A percentile compares a stretch with the other conserved stretches of the same genome.
Conservation (phyloP, 1,140 invertebrate species). For the Pogonomyrmex californicus region DNA sequence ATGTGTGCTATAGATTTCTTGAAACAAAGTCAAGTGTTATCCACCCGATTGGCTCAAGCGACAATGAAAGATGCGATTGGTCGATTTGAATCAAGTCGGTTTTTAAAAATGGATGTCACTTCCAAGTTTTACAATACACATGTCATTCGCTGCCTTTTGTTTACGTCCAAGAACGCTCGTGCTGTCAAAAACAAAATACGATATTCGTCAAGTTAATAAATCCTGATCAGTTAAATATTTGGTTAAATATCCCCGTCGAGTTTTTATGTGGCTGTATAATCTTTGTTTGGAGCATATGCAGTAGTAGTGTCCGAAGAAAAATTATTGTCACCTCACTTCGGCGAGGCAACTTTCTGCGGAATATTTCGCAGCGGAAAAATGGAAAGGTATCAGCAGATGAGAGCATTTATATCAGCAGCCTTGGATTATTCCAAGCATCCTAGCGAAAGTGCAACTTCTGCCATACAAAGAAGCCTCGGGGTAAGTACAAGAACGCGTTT, state of each 20-base stretch:
- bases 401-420: conserved; percentile 84
- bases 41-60: background rate
- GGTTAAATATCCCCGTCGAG: background rate
- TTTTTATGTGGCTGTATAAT: background rate
- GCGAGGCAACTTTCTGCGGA: background rate
- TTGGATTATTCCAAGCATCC: conserved; percentile 84
- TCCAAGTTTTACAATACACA: background rate
- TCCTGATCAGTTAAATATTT: background rate
- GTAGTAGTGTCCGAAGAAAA: too few species aligned
- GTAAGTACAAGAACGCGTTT: conserved; percentile 74
- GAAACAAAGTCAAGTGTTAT: too few species aligned
- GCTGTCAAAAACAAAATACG: background rate
- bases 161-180: background rate
- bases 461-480: conserved; percentile 86
- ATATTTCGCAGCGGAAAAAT: conserved; percentile 62
- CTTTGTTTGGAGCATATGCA: background rate
- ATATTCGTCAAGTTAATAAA: background rate
- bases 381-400: conserved; percentile 83
- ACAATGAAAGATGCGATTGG: background rate
- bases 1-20: too few species aligned
- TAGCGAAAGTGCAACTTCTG: conserved; percentile 82
- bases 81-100: conserved; percentile 24
- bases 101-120: conserved; percentile 43
- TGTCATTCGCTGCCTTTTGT: background rate
- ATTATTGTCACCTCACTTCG: background rate